These are phyloP conservation scores for Melanotaenia duboulayi DNA, from an alignment of 2,113 vertebrate genomes.

Conservation along the genomic window DNA sequence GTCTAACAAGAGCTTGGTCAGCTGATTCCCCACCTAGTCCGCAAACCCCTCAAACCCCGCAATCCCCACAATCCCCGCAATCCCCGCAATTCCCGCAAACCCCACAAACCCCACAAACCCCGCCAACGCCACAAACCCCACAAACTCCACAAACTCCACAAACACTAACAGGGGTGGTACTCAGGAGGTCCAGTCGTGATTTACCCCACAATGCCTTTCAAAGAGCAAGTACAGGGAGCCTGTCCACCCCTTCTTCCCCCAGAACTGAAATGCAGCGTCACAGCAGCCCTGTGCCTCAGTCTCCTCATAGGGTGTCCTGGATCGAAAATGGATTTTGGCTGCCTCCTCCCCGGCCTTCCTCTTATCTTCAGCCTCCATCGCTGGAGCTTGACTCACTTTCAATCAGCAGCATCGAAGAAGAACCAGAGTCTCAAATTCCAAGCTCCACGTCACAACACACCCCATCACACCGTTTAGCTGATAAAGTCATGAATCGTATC, in stretches of 20 bases:
- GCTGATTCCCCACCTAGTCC: constrained; percentile 40
- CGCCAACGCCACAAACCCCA: constrained; percentile 7
- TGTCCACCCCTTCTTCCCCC: constrained; percentile 12
- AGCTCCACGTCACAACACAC: constrained; percentile 29
- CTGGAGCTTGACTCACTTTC: constrained; percentile 80
- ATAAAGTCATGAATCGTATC: constrained; percentile 84
- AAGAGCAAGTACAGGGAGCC: constrained; percentile 23
- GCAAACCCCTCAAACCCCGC: not conserved
- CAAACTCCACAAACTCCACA: constrained; percentile 15
- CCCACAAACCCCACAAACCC: not conserved
- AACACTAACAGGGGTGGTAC: constrained; percentile 58
- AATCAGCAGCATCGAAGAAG: constrained; percentile 86
- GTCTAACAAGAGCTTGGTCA: constrained; percentile 57
- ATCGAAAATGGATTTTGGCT: constrained; percentile 82
- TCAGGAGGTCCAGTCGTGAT: constrained; percentile 67
- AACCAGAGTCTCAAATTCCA: constrained; percentile 56
- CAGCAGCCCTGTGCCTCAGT: constrained; percentile 52
- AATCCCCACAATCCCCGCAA: too few relatives aligned
- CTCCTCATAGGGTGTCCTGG: constrained; percentile 88
- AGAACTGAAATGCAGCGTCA: constrained; percentile 38
- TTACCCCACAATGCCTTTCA: not conserved
- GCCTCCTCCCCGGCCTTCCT: constrained; percentile 56
- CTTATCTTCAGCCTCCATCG: constrained; percentile 60
- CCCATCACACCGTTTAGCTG: constrained; percentile 67
- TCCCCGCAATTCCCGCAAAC: not conserved